Conservation (phyloP, 2,888 invertebrate species). For the Anarsia innoxiella region DNA sequence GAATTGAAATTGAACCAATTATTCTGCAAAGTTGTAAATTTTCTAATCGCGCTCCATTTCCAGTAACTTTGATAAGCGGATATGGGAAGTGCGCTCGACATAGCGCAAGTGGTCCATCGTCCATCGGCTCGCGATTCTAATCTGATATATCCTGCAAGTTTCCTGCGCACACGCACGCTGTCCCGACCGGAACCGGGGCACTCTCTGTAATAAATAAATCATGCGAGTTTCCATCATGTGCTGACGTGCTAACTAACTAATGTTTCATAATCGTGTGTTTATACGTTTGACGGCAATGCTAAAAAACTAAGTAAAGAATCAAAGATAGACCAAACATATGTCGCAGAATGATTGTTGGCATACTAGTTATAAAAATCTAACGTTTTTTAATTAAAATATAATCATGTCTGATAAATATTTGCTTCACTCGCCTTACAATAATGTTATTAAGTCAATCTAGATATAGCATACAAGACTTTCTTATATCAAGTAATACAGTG, state of each 20-base stretch:
- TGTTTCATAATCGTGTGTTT: neutral
- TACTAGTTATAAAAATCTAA: no score
- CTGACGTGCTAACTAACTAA: constrained; percentile 3
- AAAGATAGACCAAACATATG: no score
- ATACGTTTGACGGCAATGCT: constrained; percentile 9
- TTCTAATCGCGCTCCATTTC: constrained; percentile 18
- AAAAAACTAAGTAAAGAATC: no score
- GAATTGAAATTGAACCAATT: constrained; percentile 3
- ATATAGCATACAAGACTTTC: no score
- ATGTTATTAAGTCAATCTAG: no score
- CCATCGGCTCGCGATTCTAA: constrained; percentile 57
- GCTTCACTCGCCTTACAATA: no score
- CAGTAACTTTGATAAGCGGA: constrained; percentile 40
- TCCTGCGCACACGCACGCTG: constrained; percentile 41
- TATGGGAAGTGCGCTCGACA: constrained; percentile 52
- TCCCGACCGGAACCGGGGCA: constrained; percentile 43
- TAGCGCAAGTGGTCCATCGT: constrained; percentile 45
- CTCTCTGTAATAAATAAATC: constrained; percentile 51
- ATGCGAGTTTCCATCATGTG: constrained; percentile 21
- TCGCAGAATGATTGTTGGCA: no score
- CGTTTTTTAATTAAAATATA: no score
- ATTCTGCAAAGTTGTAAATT: constrained; percentile 14
- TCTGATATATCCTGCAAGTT: constrained; percentile 59
- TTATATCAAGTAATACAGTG: no score
- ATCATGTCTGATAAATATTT: no score